Percentiles rank a stretch among this genome's conserved stretches.
These are phyloP conservation scores for Clitarchus hookeri DNA, from an alignment of 2,888 invertebrate species.

Conservation along the genomic window DNA sequence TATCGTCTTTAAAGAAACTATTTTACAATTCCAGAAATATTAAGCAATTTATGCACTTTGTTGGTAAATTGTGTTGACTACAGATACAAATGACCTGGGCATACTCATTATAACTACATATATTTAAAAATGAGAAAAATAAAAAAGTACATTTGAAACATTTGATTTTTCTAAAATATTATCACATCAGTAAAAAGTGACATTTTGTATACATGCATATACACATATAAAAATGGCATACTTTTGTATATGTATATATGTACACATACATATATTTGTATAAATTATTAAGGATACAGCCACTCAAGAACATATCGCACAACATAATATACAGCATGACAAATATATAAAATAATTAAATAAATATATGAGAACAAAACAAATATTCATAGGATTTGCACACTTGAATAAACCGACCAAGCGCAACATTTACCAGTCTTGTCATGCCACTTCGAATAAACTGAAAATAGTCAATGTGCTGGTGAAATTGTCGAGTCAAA, in stretches of 20 bases:
- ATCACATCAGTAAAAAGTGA: neutral
- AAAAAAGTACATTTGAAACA: neutral
- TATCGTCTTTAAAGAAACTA: too few relatives aligned
- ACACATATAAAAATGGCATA: neutral
- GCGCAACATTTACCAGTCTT: neutral
- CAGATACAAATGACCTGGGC: neutral
- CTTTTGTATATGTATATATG: neutral
- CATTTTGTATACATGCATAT: neutral
- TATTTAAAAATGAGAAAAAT: neutral
- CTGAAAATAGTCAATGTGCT: neutral
- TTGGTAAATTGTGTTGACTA: neutral
- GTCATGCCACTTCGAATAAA: neutral
- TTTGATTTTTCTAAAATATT: neutral
- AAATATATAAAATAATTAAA: neutral
- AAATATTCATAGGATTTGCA: neutral
- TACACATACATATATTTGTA: neutral
- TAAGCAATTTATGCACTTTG: too few relatives aligned
- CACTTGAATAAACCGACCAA: neutral
- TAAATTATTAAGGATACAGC: neutral
- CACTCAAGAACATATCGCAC: neutral
- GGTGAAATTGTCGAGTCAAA: neutral
- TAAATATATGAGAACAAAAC: conserved; percentile 5
- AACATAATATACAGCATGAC: neutral
- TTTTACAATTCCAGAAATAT: neutral
- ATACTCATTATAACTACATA: neutral